These are phyloP conservation scores for Epsilonema sp. DNA, from an alignment of 2,888 invertebrate genomes.

Conservation along the genomic window DNA sequence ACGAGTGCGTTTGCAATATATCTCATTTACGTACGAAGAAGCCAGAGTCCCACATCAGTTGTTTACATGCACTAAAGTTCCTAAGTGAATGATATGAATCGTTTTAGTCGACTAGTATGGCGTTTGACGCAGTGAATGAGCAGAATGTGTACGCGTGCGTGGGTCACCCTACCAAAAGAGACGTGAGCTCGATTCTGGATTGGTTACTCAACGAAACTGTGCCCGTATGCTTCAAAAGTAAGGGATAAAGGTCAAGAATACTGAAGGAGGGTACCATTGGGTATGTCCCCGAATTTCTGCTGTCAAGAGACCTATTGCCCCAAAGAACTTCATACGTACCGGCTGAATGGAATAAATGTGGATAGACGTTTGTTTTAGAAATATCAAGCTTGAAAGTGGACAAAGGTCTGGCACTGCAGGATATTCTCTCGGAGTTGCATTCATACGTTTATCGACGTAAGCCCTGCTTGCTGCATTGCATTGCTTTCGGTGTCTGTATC, in stretches of 20 bases:
- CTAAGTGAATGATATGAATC: too few species aligned
- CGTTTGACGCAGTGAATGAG: constrained; percentile 67
- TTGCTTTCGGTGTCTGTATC: too few species aligned
- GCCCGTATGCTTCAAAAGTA: constrained; percentile 16
- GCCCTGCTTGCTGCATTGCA: too few species aligned
- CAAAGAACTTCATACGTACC: too few species aligned
- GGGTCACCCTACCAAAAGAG: constrained; percentile 73
- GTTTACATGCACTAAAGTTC: too few species aligned
- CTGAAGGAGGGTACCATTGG: constrained; percentile 1
- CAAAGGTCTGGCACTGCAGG: constrained; percentile 76
- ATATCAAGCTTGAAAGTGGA: constrained; percentile 47
- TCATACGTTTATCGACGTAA: constrained; percentile 63
- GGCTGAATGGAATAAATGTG: background rate
- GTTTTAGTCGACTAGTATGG: constrained; percentile 81
- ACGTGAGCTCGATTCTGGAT: constrained; percentile 67
- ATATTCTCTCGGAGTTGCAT: constrained; percentile 79
- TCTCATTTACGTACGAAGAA: background rate
- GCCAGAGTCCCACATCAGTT: background rate
- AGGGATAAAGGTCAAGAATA: background rate
- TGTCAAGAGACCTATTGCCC: too few species aligned
- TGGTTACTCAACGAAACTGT: constrained; percentile 43
- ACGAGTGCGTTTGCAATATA: background rate
- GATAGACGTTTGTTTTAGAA: constrained; percentile 38
- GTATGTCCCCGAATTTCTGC: background rate
- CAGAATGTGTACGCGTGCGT: constrained; percentile 83